A percentile compares a stretch with the other conserved stretches of the same genome.
Conservation (phyloP, 2,888 invertebrate species). For the Mactromeris polynyma region DNA sequence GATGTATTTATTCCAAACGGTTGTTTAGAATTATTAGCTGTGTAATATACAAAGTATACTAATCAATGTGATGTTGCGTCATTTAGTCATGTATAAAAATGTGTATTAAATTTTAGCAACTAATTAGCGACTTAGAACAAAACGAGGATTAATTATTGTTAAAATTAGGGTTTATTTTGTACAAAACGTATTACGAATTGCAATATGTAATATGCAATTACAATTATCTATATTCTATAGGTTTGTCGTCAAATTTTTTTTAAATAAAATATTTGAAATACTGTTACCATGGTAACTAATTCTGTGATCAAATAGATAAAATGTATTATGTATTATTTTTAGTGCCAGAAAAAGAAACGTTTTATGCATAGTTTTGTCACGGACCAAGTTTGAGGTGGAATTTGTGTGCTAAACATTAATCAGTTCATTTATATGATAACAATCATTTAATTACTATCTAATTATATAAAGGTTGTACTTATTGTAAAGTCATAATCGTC, state of each 20-base stretch:
- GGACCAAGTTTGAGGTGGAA: not conserved
- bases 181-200: not conserved
- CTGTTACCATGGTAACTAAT: not conserved
- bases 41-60: not conserved
- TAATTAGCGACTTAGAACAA: not conserved
- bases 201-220: slow-evolving; percentile 12
- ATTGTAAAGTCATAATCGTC: not conserved
- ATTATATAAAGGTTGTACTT: slow-evolving; percentile 6
- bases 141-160: not conserved
- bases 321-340: not conserved
- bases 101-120: not conserved
- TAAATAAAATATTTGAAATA: not conserved
- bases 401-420: slow-evolving; percentile 1
- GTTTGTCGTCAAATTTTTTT: not conserved
- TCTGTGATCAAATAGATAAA: not conserved
- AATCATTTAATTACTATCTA: not conserved
- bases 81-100: not conserved
- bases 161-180: not conserved
- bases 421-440: slow-evolving; percentile 7
- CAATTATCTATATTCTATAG: not conserved
- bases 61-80: not conserved
- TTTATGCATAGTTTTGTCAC: not conserved
- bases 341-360: not conserved
- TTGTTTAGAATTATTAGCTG: not conserved
- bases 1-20: not conserved